These are phyloP conservation scores for Troglohyphantes excavatus DNA, from an alignment of 2,888 invertebrate genomes.

Conservation along the genomic window DNA sequence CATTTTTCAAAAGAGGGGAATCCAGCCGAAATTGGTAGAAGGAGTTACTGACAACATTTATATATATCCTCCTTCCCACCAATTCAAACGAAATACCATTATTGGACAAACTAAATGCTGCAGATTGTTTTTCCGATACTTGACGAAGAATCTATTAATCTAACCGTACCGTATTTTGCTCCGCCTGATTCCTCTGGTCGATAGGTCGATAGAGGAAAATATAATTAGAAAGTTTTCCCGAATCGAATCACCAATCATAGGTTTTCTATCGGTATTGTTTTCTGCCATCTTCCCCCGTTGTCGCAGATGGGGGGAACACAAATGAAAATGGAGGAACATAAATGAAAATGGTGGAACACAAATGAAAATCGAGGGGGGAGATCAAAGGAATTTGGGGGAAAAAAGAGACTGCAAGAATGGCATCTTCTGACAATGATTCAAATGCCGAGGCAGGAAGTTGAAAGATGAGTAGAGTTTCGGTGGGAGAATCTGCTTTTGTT, in stretches of 20 bases:
- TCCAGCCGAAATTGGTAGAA: conserved; percentile 36
- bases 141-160: conserved; percentile 78
- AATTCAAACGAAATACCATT: conserved; percentile 73
- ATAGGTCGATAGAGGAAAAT: conserved; percentile 51
- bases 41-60: conserved; percentile 65
- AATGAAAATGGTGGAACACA: not conserved
- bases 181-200: conserved; percentile 47
- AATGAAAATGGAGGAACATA: conserved; percentile 2
- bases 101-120: conserved; percentile 75
- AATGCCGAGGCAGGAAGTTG: not conserved
- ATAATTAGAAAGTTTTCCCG: conserved; percentile 77
- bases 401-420: not conserved
- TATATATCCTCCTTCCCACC: conserved; percentile 41
- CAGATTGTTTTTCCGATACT: conserved; percentile 78
- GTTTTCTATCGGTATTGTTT: conserved; percentile 71
- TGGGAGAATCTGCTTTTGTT: no score
- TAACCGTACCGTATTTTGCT: conserved; percentile 63
- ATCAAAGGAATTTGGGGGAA: no score
- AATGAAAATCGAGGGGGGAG: not conserved
- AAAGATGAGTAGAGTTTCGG: not conserved
- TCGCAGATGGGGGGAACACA: conserved; percentile 15
- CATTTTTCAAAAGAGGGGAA: conserved; percentile 26
- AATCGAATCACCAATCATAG: conserved; percentile 77
- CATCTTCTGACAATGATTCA: not conserved
- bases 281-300: conserved; percentile 29